Base-by-base conservation (phyloP, 2,797 vertebrate species). In the Clamator glandarius region DNA sequence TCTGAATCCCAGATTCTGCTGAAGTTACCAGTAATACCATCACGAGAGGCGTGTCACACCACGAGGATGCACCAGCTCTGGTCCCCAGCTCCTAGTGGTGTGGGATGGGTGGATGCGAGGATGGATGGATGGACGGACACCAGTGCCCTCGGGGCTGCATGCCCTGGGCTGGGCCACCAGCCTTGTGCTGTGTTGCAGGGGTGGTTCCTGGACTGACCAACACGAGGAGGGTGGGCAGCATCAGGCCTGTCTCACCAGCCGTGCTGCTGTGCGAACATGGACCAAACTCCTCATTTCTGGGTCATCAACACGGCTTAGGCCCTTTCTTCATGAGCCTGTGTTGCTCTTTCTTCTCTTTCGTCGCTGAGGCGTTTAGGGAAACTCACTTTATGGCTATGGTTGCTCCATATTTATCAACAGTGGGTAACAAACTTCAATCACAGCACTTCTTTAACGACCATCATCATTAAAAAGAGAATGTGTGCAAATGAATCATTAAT, bases 401-500 rank as follows among this genome's bases (percentile, higher is more conserved):
- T 42, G 78, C 89, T 95, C 76, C 39, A 3, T 87, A 74, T 93
- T 95, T 95, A 83, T 83, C 92, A 90, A 87, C 85, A 88, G n/a
- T 24, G 82, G 93, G 68, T 79, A 93, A 77, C 72, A 77, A 80
- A 87, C 85, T 73, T n/a, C 76, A 83, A 87, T 48, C 68, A 83
- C 36, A n/a, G 72, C 33, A 25, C 79, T 93, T 73, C 70, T 84
- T 82, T 83, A 95, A 93, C 70, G 87, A 83, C 78, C 92, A 50
- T 33, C 85, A 67, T 83, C 68, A 31, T 62, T 91, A 87, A 35
- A 76, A 57, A 70, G 81, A 74, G 93, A 93, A 83, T 87, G 85
- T 50, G 82, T 93, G 92, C 88, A 87, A 91, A 87, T 87, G 88
- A 93, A 88, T 94, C 95, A 91, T 87, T 93, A 92, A 95, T 95